Evolutionary conservation across 2,888 invertebrate species (phyloP).

Genomic region (Corbicula japonica): DNA sequence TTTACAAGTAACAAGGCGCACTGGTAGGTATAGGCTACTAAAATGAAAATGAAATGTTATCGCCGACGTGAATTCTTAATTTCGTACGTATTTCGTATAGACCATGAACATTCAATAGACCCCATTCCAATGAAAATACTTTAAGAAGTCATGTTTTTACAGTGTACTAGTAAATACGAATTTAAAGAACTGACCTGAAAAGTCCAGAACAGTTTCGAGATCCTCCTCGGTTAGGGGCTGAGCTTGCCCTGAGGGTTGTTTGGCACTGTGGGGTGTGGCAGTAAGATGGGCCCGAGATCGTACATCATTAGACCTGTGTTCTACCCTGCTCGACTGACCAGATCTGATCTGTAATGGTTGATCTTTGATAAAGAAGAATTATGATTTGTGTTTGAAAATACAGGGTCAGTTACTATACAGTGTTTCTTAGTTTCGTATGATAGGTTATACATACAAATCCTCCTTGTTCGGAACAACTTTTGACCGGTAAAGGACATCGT

Average conservation of each 20-base stretch:
- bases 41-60: too few relatives aligned
- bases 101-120: too few relatives aligned
- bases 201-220: constrained; percentile 78
- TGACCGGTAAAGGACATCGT: background rate
- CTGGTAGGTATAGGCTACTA: too few relatives aligned
- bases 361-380: background rate
- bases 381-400: background rate
- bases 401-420: background rate
- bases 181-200: constrained; percentile 72
- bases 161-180: too few relatives aligned
- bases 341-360: constrained; percentile 10
- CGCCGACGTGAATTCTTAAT: too few relatives aligned
- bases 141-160: too few relatives aligned
- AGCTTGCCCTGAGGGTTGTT: constrained; percentile 7
- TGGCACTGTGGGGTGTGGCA: constrained; percentile 38
- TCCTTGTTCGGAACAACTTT: background rate
- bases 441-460: background rate
- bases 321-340: constrained; percentile 31
- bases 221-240: constrained; percentile 73
- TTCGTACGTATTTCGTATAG: too few relatives aligned
- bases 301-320: constrained; percentile 17
- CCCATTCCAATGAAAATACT: too few relatives aligned
- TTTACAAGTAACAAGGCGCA: too few relatives aligned
- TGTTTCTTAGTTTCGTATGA: background rate
- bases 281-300: constrained; percentile 35